Evolutionary conservation across 2,113 vertebrate species (phyloP).

Genomic region (Scalopus aquaticus): DNA sequence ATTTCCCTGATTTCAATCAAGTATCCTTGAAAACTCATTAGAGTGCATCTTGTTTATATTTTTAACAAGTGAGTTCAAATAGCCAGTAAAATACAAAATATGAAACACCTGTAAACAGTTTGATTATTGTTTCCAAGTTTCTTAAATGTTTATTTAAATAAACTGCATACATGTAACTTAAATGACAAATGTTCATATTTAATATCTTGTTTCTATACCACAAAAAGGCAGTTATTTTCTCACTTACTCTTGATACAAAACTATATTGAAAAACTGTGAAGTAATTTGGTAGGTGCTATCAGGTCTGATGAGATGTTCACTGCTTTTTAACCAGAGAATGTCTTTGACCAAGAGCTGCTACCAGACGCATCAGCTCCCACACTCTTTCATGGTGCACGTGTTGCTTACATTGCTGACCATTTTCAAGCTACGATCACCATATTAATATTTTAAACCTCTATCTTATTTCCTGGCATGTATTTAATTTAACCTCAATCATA

Average conservation of each 20-base stretch:
- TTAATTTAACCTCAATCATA: neutral
- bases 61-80: slow-evolving; percentile 27
- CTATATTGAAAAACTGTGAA: neutral
- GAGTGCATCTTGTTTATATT: neutral
- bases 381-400: neutral
- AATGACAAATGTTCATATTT: neutral
- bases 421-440: neutral
- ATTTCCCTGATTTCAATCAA: neutral
- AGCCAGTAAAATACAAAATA: neutral
- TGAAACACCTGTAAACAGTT: neutral
- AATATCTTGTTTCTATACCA: neutral
- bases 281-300: neutral
- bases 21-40: neutral
- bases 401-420: neutral
- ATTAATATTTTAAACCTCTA: neutral
- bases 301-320: neutral
- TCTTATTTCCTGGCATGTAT: neutral
- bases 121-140: slow-evolving; percentile 17
- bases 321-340: neutral
- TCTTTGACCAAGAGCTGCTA: neutral
- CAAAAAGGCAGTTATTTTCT: slow-evolving; percentile 19
- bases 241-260: neutral
- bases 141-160: neutral
- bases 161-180: neutral
- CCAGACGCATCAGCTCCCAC: neutral